Conservation (phyloP, 2,797 vertebrate species). For the Melanotaenia boesemani region DNA sequence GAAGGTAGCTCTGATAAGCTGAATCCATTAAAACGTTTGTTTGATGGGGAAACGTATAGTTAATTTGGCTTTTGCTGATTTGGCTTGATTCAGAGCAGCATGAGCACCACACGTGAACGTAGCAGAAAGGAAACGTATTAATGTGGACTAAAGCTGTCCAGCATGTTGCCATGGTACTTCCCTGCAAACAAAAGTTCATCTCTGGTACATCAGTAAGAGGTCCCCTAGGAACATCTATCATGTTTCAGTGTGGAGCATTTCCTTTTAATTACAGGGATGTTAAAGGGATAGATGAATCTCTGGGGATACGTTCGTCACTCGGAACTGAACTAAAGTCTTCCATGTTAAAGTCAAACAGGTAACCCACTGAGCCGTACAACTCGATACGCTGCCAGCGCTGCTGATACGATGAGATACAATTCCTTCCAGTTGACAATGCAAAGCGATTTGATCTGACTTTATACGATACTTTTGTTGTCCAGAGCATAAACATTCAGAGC, state of each 20-base stretch:
- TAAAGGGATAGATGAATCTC: background rate
- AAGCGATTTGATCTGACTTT: no score
- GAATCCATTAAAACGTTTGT: slow-evolving; percentile 28
- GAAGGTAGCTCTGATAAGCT: slow-evolving; percentile 21
- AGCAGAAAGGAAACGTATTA: background rate
- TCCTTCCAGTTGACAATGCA: no score
- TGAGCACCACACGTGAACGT: background rate
- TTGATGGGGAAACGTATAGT: background rate
- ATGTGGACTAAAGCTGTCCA: background rate
- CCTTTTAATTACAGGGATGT: background rate
- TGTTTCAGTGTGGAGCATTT: background rate
- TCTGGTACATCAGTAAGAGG: background rate
- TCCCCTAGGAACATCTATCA: background rate
- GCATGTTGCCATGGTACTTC: background rate
- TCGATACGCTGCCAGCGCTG: no score
- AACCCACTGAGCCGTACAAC: no score
- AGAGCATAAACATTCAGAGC: no score
- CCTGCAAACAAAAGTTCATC: background rate
- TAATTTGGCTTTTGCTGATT: background rate
- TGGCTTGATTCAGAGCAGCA: background rate
- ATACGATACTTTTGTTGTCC: no score
- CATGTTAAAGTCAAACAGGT: no score
- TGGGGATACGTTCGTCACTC: no score
- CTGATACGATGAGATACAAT: no score
- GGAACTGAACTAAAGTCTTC: no score